Base-by-base conservation (phyloP, 2,888 invertebrate genomes). In the Drosophila fungiperda region DNA sequence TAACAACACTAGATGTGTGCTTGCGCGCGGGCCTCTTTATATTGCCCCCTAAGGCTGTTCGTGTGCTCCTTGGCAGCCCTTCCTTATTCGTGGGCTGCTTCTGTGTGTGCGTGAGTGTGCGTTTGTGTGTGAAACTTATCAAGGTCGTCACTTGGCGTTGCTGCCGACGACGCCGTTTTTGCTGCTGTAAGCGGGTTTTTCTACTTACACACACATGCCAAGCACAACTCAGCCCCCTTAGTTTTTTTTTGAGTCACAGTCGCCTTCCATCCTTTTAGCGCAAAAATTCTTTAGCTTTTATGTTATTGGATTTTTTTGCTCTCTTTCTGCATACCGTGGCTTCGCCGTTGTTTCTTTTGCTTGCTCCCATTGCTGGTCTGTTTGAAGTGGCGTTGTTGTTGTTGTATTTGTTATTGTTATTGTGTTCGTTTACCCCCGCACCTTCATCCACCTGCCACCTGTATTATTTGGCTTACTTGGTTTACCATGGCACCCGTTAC, bases 111-210 rank as follows among this genome's bases (percentile, higher is more conserved):
- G 55, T 62, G 40, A 32, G 40, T 42, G 36, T 60, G 17, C 38
- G 29, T 35, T 48, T 68, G 69, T 76, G 62, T 76, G 82, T 85
- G 71, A 73, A 89, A 90, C 87, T 92, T 92, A 92, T 92, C 91
- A 92, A 92, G 91, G 91, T 92, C 92, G 91, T 91, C 87, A 79
- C 81, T 91, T 86, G 88, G 84, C 83, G 91, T 90, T 81, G 82
- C 61, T 42, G 80, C 66, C 72, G 82, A 54, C 50, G 78, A 62
- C 72, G 84, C 57, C 50, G 78, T 74, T 59, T 80, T 78, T 83
- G 87, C 87, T 89, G 87, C 67, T 90, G 90, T 90, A 87, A 87
- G 90, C 87, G 89, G 90, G 87, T 87, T 87, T 87, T 87, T 87
- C 87, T 84, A 78, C 90, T 86, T 87, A 79, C 76, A 71, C 76